phyloP scores from a whole-genome alignment of 2,113 vertebrate genomes.

The Terrapene triunguis region DNA sequence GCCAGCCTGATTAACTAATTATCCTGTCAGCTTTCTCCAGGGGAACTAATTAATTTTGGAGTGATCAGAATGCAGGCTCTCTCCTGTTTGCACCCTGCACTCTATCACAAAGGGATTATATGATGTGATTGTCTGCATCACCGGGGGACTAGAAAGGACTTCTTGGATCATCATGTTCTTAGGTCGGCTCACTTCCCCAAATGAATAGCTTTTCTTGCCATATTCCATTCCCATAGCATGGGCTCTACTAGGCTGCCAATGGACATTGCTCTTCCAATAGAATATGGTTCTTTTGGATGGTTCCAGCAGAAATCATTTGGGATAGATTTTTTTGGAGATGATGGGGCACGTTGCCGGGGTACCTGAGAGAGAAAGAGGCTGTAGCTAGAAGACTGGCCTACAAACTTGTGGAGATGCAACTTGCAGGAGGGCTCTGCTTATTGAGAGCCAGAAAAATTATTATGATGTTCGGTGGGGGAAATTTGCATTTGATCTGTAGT shows the following conservation, averaged over 20 bases:
- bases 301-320: not conserved
- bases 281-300: not conserved
- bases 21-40: not conserved
- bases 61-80: not conserved
- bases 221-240: not conserved
- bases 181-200: not conserved
- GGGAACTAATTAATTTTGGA: not conserved
- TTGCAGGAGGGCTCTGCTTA: not conserved
- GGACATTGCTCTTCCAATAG: not conserved
- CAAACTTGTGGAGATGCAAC: not conserved
- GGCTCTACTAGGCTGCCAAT: not conserved
- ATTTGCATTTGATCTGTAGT: not conserved
- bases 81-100: not conserved
- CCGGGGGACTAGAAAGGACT: not conserved
- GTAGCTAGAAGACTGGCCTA: not conserved
- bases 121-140: not conserved
- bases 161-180: not conserved
- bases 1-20: not conserved
- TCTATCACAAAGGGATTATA: not conserved
- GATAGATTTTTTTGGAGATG: not conserved
- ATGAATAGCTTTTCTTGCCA: accelerated
- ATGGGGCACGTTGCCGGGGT: not conserved
- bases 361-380: not conserved
- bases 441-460: not conserved
- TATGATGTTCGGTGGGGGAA: not conserved